phyloP scores from a whole-genome alignment of 2,797 vertebrate genomes.

The Sebastes itinus region DNA sequence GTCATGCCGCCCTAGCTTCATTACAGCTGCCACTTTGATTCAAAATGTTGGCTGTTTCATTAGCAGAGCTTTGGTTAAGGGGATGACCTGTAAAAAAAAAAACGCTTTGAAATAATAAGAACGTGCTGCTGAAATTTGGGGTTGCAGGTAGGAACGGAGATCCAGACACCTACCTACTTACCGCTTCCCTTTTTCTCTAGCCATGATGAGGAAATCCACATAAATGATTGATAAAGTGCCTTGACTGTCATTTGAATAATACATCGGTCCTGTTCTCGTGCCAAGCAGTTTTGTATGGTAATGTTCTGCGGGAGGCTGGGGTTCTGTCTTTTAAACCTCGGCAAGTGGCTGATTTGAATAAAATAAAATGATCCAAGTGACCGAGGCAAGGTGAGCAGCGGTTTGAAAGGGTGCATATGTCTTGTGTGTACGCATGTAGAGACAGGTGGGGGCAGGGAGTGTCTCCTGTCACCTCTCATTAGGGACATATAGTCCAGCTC shows the following conservation, averaged over 20 bases:
- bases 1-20: slow-evolving; percentile 17
- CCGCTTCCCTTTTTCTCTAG: slow-evolving; percentile 26
- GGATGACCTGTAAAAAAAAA: slow-evolving; percentile 6
- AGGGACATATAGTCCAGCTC: slow-evolving; percentile 77
- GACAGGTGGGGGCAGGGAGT: slow-evolving; percentile 69
- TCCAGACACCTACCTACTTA: slow-evolving; percentile 1
- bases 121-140: background rate
- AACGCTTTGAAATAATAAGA: slow-evolving; percentile 16
- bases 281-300: slow-evolving; percentile 53
- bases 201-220: slow-evolving; percentile 66
- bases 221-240: slow-evolving; percentile 78
- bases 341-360: slow-evolving; percentile 37
- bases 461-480: slow-evolving; percentile 81
- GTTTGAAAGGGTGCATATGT: slow-evolving; percentile 43
- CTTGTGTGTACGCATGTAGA: slow-evolving; percentile 14
- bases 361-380: slow-evolving; percentile 27
- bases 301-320: slow-evolving; percentile 25
- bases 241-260: slow-evolving; percentile 78
- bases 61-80: slow-evolving; percentile 4
- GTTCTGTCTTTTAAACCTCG: slow-evolving; percentile 26
- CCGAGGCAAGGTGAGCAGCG: slow-evolving; percentile 41
- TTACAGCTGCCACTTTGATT: slow-evolving; percentile 36
- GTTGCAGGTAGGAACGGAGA: background rate
- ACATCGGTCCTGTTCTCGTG: slow-evolving; percentile 51
- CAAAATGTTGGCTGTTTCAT: background rate